phyloP scores from a whole-genome alignment of 2,888 invertebrate genomes.

The Metellina segmentata region DNA sequence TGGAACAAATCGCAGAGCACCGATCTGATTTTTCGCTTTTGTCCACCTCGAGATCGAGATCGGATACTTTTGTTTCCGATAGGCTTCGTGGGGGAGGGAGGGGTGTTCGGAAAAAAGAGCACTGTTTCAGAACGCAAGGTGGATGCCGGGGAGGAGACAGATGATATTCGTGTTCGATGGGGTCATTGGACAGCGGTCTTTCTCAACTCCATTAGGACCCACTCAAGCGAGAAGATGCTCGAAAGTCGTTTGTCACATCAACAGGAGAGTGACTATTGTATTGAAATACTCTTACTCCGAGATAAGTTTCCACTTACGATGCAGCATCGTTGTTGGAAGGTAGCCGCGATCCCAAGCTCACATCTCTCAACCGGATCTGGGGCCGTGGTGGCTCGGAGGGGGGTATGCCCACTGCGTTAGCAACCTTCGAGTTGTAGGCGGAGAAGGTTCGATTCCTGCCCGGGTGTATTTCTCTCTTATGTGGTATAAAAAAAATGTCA shows the following conservation, averaged over 20 bases:
- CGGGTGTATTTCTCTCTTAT: too few species aligned
- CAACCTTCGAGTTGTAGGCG: too few species aligned
- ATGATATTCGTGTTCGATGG: slow-evolving; percentile 23
- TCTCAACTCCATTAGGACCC: background rate
- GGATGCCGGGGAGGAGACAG: background rate
- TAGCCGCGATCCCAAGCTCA: background rate
- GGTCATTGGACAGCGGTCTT: slow-evolving; percentile 48
- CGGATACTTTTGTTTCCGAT: background rate
- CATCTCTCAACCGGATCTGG: too few species aligned
- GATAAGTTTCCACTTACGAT: background rate
- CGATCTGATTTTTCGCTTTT: too few species aligned
- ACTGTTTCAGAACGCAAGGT: background rate
- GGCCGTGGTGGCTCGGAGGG: too few species aligned
- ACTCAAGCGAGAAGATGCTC: slow-evolving; percentile 32
- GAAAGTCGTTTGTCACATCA: slow-evolving; percentile 39
- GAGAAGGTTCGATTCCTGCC: too few species aligned
- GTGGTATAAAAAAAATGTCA: too few species aligned
- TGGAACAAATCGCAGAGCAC: too few species aligned
- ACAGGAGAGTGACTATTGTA: slow-evolving; percentile 24
- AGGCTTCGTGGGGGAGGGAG: background rate
- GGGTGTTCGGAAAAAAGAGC: too few species aligned
- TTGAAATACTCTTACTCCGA: slow-evolving; percentile 2
- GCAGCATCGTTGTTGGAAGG: background rate
- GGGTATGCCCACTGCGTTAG: too few species aligned
- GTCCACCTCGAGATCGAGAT: too few species aligned